Percentiles rank a stretch among this genome's conserved stretches.
These are phyloP conservation scores for Pleuronectes platessa DNA, from an alignment of 2,113 vertebrate genomes.

Conservation along the genomic window DNA sequence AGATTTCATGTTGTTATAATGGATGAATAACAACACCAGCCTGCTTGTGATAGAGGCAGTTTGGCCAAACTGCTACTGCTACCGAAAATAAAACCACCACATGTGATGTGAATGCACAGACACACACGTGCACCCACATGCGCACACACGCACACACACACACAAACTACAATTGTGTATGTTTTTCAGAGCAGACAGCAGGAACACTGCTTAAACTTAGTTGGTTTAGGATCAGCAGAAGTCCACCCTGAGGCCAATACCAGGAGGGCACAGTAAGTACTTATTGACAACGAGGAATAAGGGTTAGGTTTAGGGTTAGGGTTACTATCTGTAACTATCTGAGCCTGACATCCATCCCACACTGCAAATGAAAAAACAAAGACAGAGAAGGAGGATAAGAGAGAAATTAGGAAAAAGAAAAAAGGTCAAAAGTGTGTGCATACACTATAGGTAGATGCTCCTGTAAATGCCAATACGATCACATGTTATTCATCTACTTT, in stretches of 20 bases:
- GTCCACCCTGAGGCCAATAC: not conserved
- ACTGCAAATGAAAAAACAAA: no score
- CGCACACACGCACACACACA: not conserved
- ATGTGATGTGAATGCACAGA: not conserved
- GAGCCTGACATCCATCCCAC: not conserved
- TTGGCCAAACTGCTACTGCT: conserved; percentile 9
- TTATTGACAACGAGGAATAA: no score
- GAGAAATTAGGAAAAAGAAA: no score
- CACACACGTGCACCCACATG: no score
- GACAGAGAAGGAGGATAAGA: no score
- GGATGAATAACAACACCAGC: conserved; percentile 1
- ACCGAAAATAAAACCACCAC: conserved; percentile 23
- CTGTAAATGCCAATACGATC: no score
- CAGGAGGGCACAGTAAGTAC: not conserved
- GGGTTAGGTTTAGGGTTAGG: no score
- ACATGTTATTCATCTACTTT: no score
- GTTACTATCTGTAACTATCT: no score
- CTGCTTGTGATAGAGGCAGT: not conserved
- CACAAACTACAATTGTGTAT: not conserved
- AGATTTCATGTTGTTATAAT: not conserved
- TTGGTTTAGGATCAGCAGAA: conserved; percentile 6
- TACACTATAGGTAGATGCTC: no score
- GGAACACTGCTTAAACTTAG: not conserved
- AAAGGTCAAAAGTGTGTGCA: no score
- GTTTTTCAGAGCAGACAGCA: conserved; percentile 5